These are phyloP conservation scores for Muscicapa striata DNA, from an alignment of 2,797 vertebrate genomes.

Conservation along the genomic window DNA sequence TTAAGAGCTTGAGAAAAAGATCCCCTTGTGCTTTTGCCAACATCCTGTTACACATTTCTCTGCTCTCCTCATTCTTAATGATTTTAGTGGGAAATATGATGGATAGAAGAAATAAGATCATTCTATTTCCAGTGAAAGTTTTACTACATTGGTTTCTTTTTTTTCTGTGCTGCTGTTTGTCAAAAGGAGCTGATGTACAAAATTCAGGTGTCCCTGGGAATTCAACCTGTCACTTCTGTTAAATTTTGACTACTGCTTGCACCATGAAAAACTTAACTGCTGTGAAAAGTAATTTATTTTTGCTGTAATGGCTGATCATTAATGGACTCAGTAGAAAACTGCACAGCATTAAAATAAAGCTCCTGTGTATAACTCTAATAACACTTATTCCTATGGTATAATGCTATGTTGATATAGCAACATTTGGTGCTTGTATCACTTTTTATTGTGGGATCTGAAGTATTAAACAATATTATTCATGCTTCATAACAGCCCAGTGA, in stretches of 20 bases:
- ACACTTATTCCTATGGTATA: not conserved
- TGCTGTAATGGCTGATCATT: not conserved
- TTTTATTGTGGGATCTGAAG: not conserved
- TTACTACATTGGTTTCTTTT: not conserved
- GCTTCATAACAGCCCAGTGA: not conserved
- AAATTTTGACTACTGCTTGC: not conserved
- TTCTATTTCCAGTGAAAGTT: constrained; percentile 3
- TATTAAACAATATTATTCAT: not conserved
- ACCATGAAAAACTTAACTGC: not conserved
- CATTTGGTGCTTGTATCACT: not conserved
- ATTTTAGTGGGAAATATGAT: constrained; percentile 23
- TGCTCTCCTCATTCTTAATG: not conserved
- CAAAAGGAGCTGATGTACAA: not conserved
- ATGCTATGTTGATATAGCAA: not conserved
- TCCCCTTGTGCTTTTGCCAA: not conserved
- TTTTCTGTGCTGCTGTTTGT: not conserved
- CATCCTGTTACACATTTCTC: not conserved
- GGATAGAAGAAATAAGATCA: constrained; percentile 34
- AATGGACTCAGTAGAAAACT: not conserved
- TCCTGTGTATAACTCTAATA: not conserved
- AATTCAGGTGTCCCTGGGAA: constrained; percentile 10
- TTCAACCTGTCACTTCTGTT: constrained; percentile 1
- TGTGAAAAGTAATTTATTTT: not conserved
- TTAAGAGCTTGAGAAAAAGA: not conserved
- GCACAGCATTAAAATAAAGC: not conserved